These are phyloP conservation scores for Hoplodrina ambigua DNA, from an alignment of 2,888 invertebrate genomes.

Conservation along the genomic window DNA sequence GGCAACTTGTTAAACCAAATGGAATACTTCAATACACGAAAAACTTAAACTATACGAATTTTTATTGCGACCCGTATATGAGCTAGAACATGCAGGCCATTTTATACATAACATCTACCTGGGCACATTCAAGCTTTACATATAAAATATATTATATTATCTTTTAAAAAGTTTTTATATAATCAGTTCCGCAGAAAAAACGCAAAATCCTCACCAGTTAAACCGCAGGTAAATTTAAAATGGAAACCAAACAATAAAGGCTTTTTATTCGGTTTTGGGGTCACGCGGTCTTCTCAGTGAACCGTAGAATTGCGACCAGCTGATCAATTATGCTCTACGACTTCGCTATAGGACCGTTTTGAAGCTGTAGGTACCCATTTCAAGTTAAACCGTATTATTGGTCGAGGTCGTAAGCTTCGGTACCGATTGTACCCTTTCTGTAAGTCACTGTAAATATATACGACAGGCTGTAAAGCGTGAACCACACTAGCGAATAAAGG, in stretches of 20 bases:
- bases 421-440: not conserved
- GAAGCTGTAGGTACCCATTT: constrained; percentile 9
- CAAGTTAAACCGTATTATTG: constrained; percentile 17
- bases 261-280: constrained; percentile 53
- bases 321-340: constrained; percentile 35
- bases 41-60: too few species aligned
- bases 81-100: too few species aligned
- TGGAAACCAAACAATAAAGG: constrained; percentile 54
- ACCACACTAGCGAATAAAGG: too few species aligned
- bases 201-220: constrained; percentile 39
- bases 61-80: too few species aligned
- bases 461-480: not conserved
- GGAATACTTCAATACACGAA: too few species aligned
- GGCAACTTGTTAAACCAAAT: too few species aligned
- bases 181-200: constrained; percentile 33
- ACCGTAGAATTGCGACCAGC: constrained; percentile 27
- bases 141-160: not conserved
- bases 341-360: constrained; percentile 5
- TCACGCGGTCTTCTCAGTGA: constrained; percentile 36
- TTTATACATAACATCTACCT: too few species aligned
- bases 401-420: not conserved
- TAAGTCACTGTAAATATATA: constrained; percentile 7
- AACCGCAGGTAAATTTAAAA: constrained; percentile 54
- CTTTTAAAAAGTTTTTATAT: constrained; percentile 17
- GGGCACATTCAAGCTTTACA: too few species aligned